Evolutionary conservation across 2,113 vertebrate species (phyloP).

Genomic region (Thryonomys swinderianus): DNA sequence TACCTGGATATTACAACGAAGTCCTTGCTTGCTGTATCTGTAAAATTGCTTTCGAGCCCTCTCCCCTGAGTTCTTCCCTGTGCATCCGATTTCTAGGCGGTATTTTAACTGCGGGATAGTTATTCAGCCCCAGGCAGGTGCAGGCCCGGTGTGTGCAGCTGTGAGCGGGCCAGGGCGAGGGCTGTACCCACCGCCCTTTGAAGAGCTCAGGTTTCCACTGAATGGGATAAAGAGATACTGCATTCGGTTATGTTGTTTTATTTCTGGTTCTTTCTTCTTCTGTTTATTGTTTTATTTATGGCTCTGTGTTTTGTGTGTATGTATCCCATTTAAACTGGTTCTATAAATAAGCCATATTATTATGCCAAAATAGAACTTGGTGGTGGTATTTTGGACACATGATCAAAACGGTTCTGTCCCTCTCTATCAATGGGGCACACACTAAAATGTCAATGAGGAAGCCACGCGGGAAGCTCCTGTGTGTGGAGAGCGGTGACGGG

Average conservation of each 20-base stretch:
- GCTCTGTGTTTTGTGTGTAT: background rate
- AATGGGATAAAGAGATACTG: background rate
- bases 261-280: background rate
- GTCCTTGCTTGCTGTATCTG: background rate
- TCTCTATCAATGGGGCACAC: background rate
- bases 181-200: background rate
- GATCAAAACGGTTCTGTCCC: background rate
- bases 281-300: background rate
- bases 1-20: too few relatives aligned
- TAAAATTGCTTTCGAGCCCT: background rate
- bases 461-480: background rate
- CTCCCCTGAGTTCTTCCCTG: background rate
- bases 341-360: background rate
- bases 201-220: background rate
- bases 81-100: background rate
- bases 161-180: background rate
- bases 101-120: background rate
- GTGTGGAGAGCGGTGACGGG: background rate
- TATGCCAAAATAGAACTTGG: background rate
- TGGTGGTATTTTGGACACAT: background rate
- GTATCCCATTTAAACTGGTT: background rate
- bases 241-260: background rate
- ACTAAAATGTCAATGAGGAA: background rate
- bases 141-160: background rate
- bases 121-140: accelerated